Conservation (phyloP, 2,888 invertebrate species). For the Kuschelorhynchus macadamiae region DNA sequence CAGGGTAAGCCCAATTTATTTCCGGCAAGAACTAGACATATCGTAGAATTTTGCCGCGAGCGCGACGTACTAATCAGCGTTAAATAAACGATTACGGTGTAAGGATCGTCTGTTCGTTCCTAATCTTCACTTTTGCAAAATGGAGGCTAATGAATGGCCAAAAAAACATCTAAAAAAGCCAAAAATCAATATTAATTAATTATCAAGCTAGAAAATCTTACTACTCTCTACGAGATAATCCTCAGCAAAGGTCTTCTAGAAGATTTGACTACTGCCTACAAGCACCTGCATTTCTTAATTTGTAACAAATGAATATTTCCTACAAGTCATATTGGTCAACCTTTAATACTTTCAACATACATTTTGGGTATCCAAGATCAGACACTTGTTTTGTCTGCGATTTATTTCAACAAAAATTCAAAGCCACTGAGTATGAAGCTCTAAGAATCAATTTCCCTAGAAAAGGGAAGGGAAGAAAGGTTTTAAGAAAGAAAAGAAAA, state of each 20-base stretch:
- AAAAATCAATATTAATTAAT: too few species aligned
- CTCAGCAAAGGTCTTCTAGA: slow-evolving; percentile 6
- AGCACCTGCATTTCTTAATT: slow-evolving; percentile 19
- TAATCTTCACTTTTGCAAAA: too few species aligned
- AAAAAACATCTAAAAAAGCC: too few species aligned
- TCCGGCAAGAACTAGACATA: too few species aligned
- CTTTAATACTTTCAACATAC: background rate
- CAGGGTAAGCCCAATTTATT: too few species aligned
- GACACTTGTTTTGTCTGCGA: slow-evolving; percentile 19
- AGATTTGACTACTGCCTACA: slow-evolving; percentile 12
- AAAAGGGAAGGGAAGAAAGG: slow-evolving; percentile 6
- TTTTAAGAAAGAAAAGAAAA: slow-evolving; percentile 12
- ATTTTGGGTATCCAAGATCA: slow-evolving; percentile 23
- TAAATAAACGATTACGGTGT: too few species aligned
- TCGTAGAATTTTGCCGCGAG: too few species aligned
- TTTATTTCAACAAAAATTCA: slow-evolving; percentile 21
- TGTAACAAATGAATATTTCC: slow-evolving; percentile 16
- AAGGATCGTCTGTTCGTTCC: too few species aligned
- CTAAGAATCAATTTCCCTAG: background rate
- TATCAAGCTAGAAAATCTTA: slow-evolving; percentile 3
- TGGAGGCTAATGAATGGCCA: too few species aligned
- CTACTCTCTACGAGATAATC: slow-evolving; percentile 19
- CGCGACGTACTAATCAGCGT: too few species aligned
- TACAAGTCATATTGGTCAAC: background rate
- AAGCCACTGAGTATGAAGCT: too few species aligned